Evolutionary conservation across 2,113 vertebrate genomes (phyloP).

Genomic region (Anas platyrhynchos): DNA sequence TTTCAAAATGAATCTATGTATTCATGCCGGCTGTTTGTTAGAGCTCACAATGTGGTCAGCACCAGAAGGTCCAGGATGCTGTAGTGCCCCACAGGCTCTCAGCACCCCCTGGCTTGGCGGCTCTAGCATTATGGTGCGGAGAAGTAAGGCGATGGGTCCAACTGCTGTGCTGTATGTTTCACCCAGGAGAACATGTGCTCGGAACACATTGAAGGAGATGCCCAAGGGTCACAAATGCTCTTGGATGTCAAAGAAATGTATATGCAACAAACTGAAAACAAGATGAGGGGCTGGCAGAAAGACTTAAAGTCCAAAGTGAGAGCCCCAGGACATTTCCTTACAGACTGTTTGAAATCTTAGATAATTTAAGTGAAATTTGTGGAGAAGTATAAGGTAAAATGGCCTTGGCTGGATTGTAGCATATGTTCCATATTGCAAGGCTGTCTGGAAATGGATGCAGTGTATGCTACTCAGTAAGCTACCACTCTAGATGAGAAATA

Average conservation of each 20-base stretch:
- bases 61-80: neutral
- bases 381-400: constrained; percentile 26
- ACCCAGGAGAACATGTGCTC: constrained; percentile 37
- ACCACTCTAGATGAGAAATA: neutral
- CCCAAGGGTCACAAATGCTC: constrained; percentile 50
- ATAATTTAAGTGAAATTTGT: constrained; percentile 32
- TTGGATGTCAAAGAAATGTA: constrained; percentile 63
- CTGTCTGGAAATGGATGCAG: neutral
- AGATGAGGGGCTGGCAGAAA: constrained; percentile 43
- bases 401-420: neutral
- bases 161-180: constrained; percentile 13
- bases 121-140: neutral
- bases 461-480: neutral
- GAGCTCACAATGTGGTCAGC: neutral
- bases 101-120: neutral
- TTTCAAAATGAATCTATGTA: neutral
- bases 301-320: constrained; percentile 19
- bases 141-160: neutral
- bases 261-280: constrained; percentile 38
- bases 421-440: neutral
- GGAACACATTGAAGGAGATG: constrained; percentile 47
- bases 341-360: constrained; percentile 16
- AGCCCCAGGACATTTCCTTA: constrained; percentile 39
- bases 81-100: neutral
- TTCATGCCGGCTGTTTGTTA: neutral